phyloP scores from a whole-genome alignment of 1,140 invertebrate genomes.

The Drosophila lacertosa region DNA sequence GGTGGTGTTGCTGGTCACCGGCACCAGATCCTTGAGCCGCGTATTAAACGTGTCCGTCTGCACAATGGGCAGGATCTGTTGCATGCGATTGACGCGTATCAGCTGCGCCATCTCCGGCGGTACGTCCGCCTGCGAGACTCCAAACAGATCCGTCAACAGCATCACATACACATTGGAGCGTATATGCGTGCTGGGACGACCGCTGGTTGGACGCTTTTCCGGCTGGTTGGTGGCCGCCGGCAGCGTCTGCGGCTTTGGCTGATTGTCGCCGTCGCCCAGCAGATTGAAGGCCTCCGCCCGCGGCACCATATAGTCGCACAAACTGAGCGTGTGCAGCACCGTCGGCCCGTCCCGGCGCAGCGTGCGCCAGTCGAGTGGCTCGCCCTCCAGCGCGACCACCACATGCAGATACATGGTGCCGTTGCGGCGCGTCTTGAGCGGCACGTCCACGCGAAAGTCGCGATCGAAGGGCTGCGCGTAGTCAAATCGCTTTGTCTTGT shows the following conservation, averaged over 20 bases:
- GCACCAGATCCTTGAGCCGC: constrained; percentile 89
- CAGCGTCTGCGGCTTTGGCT: neutral
- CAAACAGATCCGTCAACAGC: constrained; percentile 87
- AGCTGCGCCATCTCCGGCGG: constrained; percentile 87
- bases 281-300: constrained; percentile 91
- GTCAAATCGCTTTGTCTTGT: constrained; percentile 85
- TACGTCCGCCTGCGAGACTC: constrained; percentile 85
- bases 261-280: constrained; percentile 85
- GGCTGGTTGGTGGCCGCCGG: neutral
- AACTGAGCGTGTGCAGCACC: constrained; percentile 86
- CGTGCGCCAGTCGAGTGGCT: constrained; percentile 85
- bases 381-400: constrained; percentile 85
- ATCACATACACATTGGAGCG: constrained; percentile 86
- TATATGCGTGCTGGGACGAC: constrained; percentile 85
- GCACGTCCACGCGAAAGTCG: constrained; percentile 87
- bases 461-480: constrained; percentile 84
- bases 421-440: constrained; percentile 89
- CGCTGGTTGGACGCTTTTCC: neutral
- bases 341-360: constrained; percentile 85
- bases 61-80: constrained; percentile 92
- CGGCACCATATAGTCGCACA: constrained; percentile 90
- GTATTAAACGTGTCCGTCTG: constrained; percentile 93
- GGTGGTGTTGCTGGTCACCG: constrained; percentile 86
- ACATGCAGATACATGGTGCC: constrained; percentile 90
- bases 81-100: constrained; percentile 86